Conservation (phyloP, 2,113 vertebrate genomes). For the Ivindomyrus marchei region DNA sequence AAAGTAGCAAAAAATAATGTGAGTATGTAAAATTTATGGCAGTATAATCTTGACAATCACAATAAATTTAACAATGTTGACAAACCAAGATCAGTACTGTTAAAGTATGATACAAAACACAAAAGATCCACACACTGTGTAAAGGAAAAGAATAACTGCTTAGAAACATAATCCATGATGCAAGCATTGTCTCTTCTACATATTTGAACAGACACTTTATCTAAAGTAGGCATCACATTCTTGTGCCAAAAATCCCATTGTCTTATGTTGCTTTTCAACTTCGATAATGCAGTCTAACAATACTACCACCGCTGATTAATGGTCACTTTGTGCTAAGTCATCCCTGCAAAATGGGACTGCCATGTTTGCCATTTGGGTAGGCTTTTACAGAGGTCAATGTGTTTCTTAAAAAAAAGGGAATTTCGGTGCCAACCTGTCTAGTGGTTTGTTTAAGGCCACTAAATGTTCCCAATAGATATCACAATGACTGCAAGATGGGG, state of each 20-base stretch:
- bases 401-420: neutral
- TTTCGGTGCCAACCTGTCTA: neutral
- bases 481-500: neutral
- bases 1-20: neutral
- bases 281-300: neutral
- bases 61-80: neutral
- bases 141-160: neutral
- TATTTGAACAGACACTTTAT: neutral
- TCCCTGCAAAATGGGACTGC: slow-evolving; percentile 3
- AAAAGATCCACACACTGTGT: neutral
- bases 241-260: slow-evolving; percentile 12
- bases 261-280: slow-evolving; percentile 2
- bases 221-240: neutral
- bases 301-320: neutral
- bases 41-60: neutral
- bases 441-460: slow-evolving; percentile 1
- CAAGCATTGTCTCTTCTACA: neutral
- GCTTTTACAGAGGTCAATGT: slow-evolving; percentile 15
- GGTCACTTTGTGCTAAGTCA: slow-evolving; percentile 20
- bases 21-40: neutral
- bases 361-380: neutral
- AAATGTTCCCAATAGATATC: neutral
- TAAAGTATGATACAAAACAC: neutral
- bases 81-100: neutral
- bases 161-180: neutral